A percentile compares a stretch with the other conserved stretches of the same genome.
Evolutionary conservation across 1,140 invertebrate species (phyloP).

Genomic region (Aporrectodea caliginosa): DNA sequence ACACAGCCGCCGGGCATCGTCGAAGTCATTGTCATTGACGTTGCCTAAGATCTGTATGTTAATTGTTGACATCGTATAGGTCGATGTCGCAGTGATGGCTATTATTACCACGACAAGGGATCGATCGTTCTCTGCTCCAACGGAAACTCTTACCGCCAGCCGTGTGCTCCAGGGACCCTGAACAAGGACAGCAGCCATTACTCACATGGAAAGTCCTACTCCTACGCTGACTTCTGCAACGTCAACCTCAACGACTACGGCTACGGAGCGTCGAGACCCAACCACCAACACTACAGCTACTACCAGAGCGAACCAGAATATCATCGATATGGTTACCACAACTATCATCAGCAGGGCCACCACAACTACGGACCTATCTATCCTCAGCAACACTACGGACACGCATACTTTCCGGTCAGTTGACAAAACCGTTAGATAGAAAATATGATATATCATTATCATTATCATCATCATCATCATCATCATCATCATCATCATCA

Average conservation of each 20-base stretch:
- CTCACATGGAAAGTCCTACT: not conserved
- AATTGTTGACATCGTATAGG: not conserved
- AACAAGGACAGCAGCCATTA: not conserved
- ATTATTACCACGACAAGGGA: slow-evolving; percentile 10
- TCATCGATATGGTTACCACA: not conserved
- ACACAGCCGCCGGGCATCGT: too few relatives aligned
- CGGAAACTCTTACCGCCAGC: not conserved
- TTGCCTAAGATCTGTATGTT: too few relatives aligned
- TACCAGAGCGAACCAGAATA: not conserved
- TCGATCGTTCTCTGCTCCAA: slow-evolving; percentile 4
- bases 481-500: too few relatives aligned
- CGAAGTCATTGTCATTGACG: too few relatives aligned
- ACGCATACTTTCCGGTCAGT: not conserved
- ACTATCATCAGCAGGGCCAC: not conserved
- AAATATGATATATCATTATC: too few relatives aligned
- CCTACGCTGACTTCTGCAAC: slow-evolving; percentile 5
- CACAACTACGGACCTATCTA: not conserved
- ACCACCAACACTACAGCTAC: not conserved
- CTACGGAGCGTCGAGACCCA: not conserved
- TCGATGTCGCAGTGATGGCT: slow-evolving; percentile 1
- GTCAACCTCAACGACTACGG: slow-evolving; percentile 2
- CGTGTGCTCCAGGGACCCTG: slow-evolving; percentile 1
- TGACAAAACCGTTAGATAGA: too few relatives aligned
- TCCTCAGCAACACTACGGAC: not conserved
- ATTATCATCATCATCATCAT: too few relatives aligned